Base-by-base conservation (phyloP, 2,888 invertebrate species). In the Apamea sordens region DNA sequence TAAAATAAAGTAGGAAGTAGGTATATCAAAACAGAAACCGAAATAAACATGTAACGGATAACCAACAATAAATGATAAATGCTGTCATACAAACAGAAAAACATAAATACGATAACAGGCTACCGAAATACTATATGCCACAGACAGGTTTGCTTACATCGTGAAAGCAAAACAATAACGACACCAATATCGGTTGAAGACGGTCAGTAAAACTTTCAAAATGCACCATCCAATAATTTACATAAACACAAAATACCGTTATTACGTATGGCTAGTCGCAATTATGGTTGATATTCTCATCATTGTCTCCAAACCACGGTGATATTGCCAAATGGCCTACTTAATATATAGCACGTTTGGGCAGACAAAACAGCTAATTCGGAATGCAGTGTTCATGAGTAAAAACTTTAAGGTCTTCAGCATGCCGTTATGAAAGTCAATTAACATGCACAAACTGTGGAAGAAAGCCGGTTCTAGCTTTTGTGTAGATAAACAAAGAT, bases 301-400 rank as follows among this genome's bases (percentile, higher is more conserved):
- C 79, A 86, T 89, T 89, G 85, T 89, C 78, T 84, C 75, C 53
- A 73, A 61, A 77, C 82, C 65, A 83, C 83, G 84, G 81, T 80
- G 67, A 75, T 73, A 84, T 86, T 86, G 73, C 86, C 77, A 85
- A 88, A 86, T 77, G 88, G 67, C 85, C 87, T 76, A 90, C 89
- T 90, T 89, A 69, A 76, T 73, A 79, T 76, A 84, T 74, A 70
- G 70, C 73, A 80, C 82, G 67, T 80, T 78, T 68, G 64, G 47
- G 47, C 64, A 67, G 85, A 89, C 86, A 85, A 87, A 84, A 73
- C 77, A 28, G 56, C 81, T 81, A 77, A 86, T 87, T 85, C 41
- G 41, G 70, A 84, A 86, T 86, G 80, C 83, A 86, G 72, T 73
- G 70, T 73, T 28, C 59, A 80, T 80, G 78, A 85, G 70, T 88